Conservation (phyloP, 2,113 vertebrate species). For the Panthera uncia region DNA sequence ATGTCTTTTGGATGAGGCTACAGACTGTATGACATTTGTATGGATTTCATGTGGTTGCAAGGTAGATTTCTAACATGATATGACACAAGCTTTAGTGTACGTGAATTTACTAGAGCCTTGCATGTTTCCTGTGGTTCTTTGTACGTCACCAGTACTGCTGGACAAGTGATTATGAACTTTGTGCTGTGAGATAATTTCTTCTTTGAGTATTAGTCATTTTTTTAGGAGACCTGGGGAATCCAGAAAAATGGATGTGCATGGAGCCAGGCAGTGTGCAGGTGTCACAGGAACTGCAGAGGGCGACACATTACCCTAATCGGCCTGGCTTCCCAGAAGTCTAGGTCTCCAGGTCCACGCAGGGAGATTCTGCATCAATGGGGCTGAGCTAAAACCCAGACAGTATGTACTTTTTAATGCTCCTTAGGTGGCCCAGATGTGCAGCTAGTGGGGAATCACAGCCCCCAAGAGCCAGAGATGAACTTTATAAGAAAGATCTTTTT, state of each 20-base stretch:
- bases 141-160: rapidly evolving
- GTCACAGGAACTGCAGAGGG: background rate
- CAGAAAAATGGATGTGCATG: background rate
- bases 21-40: background rate
- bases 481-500: background rate
- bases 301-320: background rate
- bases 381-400: background rate
- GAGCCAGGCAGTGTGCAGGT: background rate
- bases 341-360: background rate
- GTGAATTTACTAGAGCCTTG: background rate
- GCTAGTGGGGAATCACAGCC: background rate
- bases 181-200: background rate
- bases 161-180: background rate
- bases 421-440: background rate
- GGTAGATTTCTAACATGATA: background rate
- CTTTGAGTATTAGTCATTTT: background rate
- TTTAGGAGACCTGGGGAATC: background rate
- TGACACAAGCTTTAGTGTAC: background rate
- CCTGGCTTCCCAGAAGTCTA: background rate
- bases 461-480: background rate
- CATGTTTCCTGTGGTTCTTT: background rate
- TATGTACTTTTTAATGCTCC: background rate
- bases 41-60: background rate
- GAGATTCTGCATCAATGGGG: background rate
- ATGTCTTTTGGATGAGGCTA: background rate